A percentile compares a stretch with the other conserved stretches of the same genome.
Conservation (phyloP, 1,140 invertebrate species). For the Drosophila murphyi region DNA sequence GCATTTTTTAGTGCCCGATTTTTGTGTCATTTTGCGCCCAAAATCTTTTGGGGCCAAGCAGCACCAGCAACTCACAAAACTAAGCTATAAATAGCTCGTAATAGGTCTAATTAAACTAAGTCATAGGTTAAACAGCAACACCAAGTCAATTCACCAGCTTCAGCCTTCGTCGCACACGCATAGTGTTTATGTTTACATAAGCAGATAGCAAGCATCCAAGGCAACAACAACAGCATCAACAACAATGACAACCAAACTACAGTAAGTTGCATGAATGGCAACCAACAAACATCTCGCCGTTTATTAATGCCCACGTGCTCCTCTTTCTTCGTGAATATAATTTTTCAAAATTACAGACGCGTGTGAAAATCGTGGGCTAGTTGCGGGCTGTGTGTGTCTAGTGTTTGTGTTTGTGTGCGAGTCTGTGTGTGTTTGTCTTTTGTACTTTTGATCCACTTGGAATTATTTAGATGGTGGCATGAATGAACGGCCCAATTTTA, state of each 20-base stretch:
- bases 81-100: slow-evolving; percentile 35
- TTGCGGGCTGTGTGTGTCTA: slow-evolving; percentile 2
- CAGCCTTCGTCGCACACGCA: slow-evolving; percentile 45
- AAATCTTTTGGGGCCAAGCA: slow-evolving; percentile 32
- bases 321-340: slow-evolving; percentile 44
- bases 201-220: slow-evolving; percentile 33
- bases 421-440: slow-evolving; percentile 18
- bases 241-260: slow-evolving; percentile 68
- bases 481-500: slow-evolving; percentile 27
- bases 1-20: slow-evolving; percentile 6
- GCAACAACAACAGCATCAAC: slow-evolving; percentile 35
- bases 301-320: slow-evolving; percentile 37
- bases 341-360: slow-evolving; percentile 66
- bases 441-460: slow-evolving; percentile 34
- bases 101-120: slow-evolving; percentile 42
- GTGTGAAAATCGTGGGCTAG: slow-evolving; percentile 67
- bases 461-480: slow-evolving; percentile 5
- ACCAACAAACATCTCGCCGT: neutral
- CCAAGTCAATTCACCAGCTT: slow-evolving; percentile 26
- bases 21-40: slow-evolving; percentile 40
- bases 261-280: slow-evolving; percentile 53
- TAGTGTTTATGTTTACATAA: slow-evolving; percentile 79
- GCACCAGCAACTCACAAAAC: slow-evolving; percentile 19
- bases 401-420: slow-evolving; percentile 6
- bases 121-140: slow-evolving; percentile 46